Base-by-base conservation (phyloP, 2,888 invertebrate species). In the Eucera pruinosa region DNA sequence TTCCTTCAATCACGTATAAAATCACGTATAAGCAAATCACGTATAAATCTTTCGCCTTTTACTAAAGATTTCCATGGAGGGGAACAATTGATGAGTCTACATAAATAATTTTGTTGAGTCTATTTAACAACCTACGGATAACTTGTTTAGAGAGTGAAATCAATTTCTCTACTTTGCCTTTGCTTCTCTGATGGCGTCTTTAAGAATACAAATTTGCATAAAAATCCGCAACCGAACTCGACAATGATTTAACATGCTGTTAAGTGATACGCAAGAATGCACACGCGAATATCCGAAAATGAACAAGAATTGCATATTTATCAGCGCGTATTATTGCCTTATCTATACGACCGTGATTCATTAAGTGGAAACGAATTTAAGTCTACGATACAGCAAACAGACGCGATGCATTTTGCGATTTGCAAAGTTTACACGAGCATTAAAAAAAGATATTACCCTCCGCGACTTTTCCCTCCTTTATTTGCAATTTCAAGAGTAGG, bases 11-110 rank as follows among this genome's bases (percentile, higher is more conserved):
- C n/a, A n/a, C n/a, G n/a, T n/a, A n/a, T n/a, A n/a, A n/a, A n/a
- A n/a, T n/a, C n/a, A n/a, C n/a, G n/a, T n/a, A n/a, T n/a, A n/a
- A n/a, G n/a, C 92, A 92, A 88, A 20, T 85, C 78, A 89, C 92
- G 92, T 74, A 91, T 92, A 92, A 93, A 93, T 93, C 92, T 93
- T 93, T 93, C 93, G 93, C 93, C 93, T 93, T 93, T 93, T 93
- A 93, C 93, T 93, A 92, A 92, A 92, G 92, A 92, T 92, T 91
- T 91, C 91, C 91, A 91, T 91, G 91, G 89, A 89, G 90, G 90
- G 89, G 90, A 90, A 88, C 90, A 89, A 71, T 81, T 82, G 84
- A 90, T 89, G 90, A 90, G 89, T 89, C 87, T 89, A 85, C n/a
- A n/a, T n/a, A n/a, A n/a, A n/a, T n/a, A n/a, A n/a, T n/a, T n/a